These are phyloP conservation scores for Macrosiphum euphorbiae DNA, from an alignment of 2,888 invertebrate genomes.

Conservation along the genomic window DNA sequence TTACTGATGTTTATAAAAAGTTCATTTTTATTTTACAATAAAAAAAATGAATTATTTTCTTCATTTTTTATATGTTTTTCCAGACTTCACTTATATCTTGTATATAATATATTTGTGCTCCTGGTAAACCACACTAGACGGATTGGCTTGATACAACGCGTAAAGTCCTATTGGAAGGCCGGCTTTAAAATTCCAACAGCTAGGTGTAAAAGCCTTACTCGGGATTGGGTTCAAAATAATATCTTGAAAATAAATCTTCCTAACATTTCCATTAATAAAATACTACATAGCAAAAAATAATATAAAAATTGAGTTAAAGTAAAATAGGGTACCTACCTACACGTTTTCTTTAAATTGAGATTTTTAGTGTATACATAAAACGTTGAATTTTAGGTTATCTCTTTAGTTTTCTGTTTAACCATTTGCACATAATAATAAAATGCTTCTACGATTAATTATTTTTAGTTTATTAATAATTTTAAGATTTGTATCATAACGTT, in stretches of 20 bases:
- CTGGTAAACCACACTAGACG: neutral
- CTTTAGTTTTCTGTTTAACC: neutral
- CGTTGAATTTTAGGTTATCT: neutral
- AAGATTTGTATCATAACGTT: neutral
- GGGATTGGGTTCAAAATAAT: neutral
- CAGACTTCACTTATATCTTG: neutral
- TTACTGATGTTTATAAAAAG: neutral
- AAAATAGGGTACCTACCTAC: neutral
- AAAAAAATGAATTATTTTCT: neutral
- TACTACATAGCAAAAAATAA: neutral
- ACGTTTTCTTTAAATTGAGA: neutral
- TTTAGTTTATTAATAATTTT: neutral
- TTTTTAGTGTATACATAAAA: neutral
- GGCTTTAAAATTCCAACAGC: neutral
- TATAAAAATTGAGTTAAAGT: neutral
- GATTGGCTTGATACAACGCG: neutral
- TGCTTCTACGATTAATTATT: neutral
- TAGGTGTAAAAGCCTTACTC: neutral
- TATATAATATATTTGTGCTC: neutral
- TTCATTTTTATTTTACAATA: neutral
- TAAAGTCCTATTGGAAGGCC: neutral
- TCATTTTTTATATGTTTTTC: conserved; percentile 5
- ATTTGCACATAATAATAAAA: neutral
- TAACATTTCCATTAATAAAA: neutral
- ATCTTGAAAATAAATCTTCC: conserved; percentile 26